Percentiles rank a stretch among this genome's conserved stretches.
phyloP scores from a whole-genome alignment of 2,888 invertebrate species.

The Bugulina stolonifera region DNA sequence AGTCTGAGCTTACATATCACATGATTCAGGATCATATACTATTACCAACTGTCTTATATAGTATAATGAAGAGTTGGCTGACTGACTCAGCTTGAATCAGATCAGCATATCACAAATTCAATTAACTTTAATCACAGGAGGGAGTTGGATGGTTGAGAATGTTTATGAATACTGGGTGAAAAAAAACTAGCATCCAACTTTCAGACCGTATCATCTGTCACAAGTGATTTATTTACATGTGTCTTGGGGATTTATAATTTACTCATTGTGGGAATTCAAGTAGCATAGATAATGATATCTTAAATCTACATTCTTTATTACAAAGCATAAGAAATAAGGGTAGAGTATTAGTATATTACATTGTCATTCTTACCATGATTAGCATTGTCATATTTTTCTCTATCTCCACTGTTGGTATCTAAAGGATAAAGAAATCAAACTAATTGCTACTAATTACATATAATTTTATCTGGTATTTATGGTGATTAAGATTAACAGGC shows the following conservation, averaged over 20 bases:
- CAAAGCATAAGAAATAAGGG: too few relatives aligned
- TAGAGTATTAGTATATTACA: too few relatives aligned
- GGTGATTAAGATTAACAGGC: too few relatives aligned
- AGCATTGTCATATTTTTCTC: slow-evolving; percentile 14
- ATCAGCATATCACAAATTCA: background rate
- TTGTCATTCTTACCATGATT: slow-evolving; percentile 22
- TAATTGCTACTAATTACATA: too few relatives aligned
- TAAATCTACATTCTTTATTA: too few relatives aligned
- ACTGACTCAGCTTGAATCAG: background rate
- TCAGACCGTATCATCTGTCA: background rate
- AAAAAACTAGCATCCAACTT: background rate
- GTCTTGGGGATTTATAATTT: background rate
- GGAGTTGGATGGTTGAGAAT: too few relatives aligned
- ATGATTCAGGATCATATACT: background rate
- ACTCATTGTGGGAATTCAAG: background rate
- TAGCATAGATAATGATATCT: background rate
- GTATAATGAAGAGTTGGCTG: background rate
- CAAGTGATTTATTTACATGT: background rate
- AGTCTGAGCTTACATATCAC: background rate
- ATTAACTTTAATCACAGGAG: background rate
- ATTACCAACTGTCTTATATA: background rate
- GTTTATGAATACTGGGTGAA: background rate
- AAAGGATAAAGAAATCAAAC: background rate
- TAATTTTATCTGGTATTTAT: too few relatives aligned
- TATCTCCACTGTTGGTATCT: background rate